phyloP scores from a whole-genome alignment of 2,797 vertebrate species.

The Sebastes iracundus region DNA sequence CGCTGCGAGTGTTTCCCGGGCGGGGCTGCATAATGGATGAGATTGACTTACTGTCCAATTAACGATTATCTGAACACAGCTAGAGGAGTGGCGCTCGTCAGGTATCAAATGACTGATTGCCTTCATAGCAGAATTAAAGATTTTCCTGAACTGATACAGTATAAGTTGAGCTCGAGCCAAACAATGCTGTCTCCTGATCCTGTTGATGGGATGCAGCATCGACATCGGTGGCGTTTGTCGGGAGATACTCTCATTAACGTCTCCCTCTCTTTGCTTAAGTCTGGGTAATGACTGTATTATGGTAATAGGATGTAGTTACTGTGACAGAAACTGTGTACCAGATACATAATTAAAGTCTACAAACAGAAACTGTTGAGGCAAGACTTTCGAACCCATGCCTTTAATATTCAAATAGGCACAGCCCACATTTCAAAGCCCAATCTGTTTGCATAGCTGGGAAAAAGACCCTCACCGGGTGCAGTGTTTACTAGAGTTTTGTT shows the following conservation, averaged over 20 bases:
- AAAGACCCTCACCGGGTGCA: conserved; percentile 15
- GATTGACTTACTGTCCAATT: conserved; percentile 78
- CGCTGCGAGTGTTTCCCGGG: conserved; percentile 61
- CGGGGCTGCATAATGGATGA: conserved; percentile 78
- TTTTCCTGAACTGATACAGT: conserved; percentile 35
- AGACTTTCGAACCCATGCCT: conserved; percentile 39
- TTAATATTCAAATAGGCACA: conserved; percentile 64
- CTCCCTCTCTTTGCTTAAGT: conserved; percentile 60
- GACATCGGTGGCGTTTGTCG: conserved; percentile 39
- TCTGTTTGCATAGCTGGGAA: conserved; percentile 42
- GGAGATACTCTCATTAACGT: conserved; percentile 55
- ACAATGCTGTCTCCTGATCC: conserved; percentile 26
- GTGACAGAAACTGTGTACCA: conserved; percentile 62
- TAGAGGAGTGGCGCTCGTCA: conserved; percentile 50
- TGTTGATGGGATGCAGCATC: conserved; percentile 29
- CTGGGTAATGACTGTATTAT: conserved; percentile 72
- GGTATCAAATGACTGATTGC: conserved; percentile 64
- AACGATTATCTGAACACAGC: conserved; percentile 73
- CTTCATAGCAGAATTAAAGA: conserved; percentile 55
- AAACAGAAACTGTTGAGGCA: conserved; percentile 63
- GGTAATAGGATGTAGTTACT: conserved; percentile 68
- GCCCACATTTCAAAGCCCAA: conserved; percentile 49
- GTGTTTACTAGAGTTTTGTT: conserved; percentile 49
- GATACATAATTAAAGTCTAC: conserved; percentile 75
- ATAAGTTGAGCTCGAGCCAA: conserved; percentile 37